Percentiles rank a stretch among this genome's conserved stretches.
These are phyloP conservation scores for Drosophila pachea DNA, from an alignment of 1,140 invertebrate species.

Conservation along the genomic window DNA sequence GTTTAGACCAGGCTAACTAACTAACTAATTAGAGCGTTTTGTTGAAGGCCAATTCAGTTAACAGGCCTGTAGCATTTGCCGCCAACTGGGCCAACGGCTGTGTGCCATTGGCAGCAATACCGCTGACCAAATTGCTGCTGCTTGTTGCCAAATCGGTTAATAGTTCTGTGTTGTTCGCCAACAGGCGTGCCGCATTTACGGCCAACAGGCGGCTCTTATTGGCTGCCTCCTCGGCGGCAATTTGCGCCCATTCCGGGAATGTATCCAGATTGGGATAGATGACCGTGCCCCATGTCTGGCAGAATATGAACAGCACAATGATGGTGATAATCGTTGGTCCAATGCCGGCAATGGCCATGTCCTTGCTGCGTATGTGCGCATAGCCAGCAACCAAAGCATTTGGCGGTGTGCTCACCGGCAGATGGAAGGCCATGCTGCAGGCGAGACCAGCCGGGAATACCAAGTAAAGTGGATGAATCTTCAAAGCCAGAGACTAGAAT, in stretches of 20 bases:
- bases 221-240: conserved; percentile 22
- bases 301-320: conserved; percentile 83
- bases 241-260: conserved; percentile 78
- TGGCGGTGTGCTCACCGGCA: conserved; percentile 89
- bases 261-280: conserved; percentile 79
- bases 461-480: conserved; percentile 90
- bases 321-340: conserved; percentile 89
- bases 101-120: conserved; percentile 10
- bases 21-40: conserved; percentile 48
- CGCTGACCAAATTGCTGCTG: conserved; percentile 16
- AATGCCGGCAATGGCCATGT: conserved; percentile 88
- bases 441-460: conserved; percentile 90
- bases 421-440: conserved; percentile 87
- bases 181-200: conserved; percentile 17
- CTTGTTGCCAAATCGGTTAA: conserved; percentile 12
- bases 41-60: conserved; percentile 16
- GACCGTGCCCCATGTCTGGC: conserved; percentile 83
- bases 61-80: conserved; percentile 22
- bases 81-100: conserved; percentile 16
- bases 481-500: conserved; percentile 80
- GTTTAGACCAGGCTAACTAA: conserved; percentile 44
- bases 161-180: conserved; percentile 30
- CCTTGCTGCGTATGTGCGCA: conserved; percentile 86
- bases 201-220: conserved; percentile 25
- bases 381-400: conserved; percentile 95